Evolutionary conservation across 2,888 invertebrate genomes (phyloP), one percentile per base, ranked within the genome.

Genomic region (Neoascia interrupta): DNA sequence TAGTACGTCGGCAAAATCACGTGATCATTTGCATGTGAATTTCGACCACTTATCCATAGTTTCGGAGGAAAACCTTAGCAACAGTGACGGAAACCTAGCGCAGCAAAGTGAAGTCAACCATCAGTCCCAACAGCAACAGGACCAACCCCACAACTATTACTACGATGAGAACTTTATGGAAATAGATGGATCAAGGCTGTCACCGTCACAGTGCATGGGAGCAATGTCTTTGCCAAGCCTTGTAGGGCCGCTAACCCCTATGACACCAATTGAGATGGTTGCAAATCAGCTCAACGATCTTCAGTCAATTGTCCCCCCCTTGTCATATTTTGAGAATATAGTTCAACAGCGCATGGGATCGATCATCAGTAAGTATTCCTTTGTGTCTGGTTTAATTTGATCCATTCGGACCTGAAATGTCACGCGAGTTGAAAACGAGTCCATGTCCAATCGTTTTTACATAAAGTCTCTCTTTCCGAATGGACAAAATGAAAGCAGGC

Each of bases 21-120:
- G 87, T 79, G 86, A 90, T 86, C 88, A 89, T 86, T 83, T 91
- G 84, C 83, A 88, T 84, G 89, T 92, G 83, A 88, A 89, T 68
- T 94, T 94, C 88, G 94, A 94, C 87, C 93, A 94, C 86, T 90
- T 95, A 47, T 93, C 93, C 69, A 92, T 94, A 18, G 94, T 95
- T 41, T 93, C 93, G 4, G 95, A 95, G 85, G 95, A 94, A 84
- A 92, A 91, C 15, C 82, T 88, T 1, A 88, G 88, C 64, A 87
- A 86, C 66, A 87, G 86, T 43, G 88, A 87, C 64, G 82, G 85
- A 15, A 69, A 54, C 15, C 37, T 66, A 18, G 70, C 54, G 2
- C 70, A 75, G 19, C 23, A 54, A 21, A 49, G 28, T 16, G 61
- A 75, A 19, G 2, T 16, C 1, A 45, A 28, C 43, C 45, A 51